Conservation (phyloP, 2,797 vertebrate species). For the Bovichtus diacanthus region DNA sequence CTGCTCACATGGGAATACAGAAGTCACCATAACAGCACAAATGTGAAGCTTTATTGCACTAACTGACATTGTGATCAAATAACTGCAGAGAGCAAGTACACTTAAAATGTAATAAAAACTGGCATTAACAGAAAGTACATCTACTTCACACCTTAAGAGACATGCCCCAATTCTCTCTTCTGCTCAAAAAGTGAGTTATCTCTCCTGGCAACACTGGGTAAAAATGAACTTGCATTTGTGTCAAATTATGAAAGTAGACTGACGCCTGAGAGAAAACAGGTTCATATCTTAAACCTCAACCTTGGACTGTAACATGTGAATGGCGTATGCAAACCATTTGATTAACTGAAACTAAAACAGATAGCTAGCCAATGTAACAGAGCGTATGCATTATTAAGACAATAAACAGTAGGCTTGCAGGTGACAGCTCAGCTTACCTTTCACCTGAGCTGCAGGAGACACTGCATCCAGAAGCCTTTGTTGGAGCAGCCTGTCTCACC, state of each 20-base stretch:
- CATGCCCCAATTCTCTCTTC: constrained; percentile 52
- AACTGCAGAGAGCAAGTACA: constrained; percentile 1
- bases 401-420: constrained; percentile 26
- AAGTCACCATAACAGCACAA: constrained; percentile 8
- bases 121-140: constrained; percentile 35
- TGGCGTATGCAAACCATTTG: constrained; percentile 15
- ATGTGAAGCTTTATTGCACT: not conserved
- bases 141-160: constrained; percentile 46
- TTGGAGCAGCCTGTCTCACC: constrained; percentile 72
- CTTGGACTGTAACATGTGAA: not conserved
- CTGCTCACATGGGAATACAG: not conserved
- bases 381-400: constrained; percentile 51
- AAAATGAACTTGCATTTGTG: constrained; percentile 56
- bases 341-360: constrained; percentile 30
- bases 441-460: constrained; percentile 72
- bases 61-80: constrained; percentile 4
- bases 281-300: constrained; percentile 16
- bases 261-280: constrained; percentile 30
- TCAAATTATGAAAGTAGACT: constrained; percentile 57
- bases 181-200: constrained; percentile 39
- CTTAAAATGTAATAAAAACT: constrained; percentile 12
- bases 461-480: constrained; percentile 76
- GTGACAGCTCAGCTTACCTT: constrained; percentile 77
- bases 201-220: constrained; percentile 50
- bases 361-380: not conserved